Conservation (phyloP, 2,888 invertebrate species). For the Ceratothoa steindachneri region DNA sequence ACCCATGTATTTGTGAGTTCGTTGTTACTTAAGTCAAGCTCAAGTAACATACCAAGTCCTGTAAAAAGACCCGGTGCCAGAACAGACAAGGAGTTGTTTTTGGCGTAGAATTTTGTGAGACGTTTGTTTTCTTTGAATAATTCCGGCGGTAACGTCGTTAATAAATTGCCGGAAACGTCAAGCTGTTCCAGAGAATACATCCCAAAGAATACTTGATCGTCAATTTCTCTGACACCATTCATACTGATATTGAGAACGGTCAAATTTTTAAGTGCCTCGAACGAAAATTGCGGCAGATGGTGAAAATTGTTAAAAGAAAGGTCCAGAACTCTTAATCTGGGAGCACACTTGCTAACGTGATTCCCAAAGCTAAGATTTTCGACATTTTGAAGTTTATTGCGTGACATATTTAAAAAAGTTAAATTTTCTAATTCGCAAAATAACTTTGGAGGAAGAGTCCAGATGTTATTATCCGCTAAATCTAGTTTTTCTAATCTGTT, state of each 20-base stretch:
- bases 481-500: slow-evolving; percentile 69
- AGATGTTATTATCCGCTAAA: slow-evolving; percentile 75
- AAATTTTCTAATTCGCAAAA: slow-evolving; percentile 69
- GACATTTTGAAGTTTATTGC: slow-evolving; percentile 73
- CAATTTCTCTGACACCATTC: slow-evolving; percentile 80
- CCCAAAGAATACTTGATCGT: slow-evolving; percentile 45
- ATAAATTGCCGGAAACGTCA: slow-evolving; percentile 73
- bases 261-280: slow-evolving; percentile 75
- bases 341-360: slow-evolving; percentile 47
- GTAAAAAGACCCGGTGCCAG: slow-evolving; percentile 79
- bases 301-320: slow-evolving; percentile 83
- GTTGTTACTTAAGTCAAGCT: slow-evolving; percentile 61
- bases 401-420: slow-evolving; percentile 70
- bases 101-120: slow-evolving; percentile 79
- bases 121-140: slow-evolving; percentile 65
- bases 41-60: slow-evolving; percentile 72
- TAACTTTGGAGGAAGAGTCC: slow-evolving; percentile 67
- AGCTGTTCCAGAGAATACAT: slow-evolving; percentile 53
- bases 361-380: slow-evolving; percentile 63
- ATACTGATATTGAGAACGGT: slow-evolving; percentile 78
- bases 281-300: slow-evolving; percentile 79
- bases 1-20: slow-evolving; percentile 55
- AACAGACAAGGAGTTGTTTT: slow-evolving; percentile 83
- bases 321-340: slow-evolving; percentile 72
- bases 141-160: slow-evolving; percentile 75